Conservation (phyloP, 2,113 vertebrate genomes). For the Lepus americanus region DNA sequence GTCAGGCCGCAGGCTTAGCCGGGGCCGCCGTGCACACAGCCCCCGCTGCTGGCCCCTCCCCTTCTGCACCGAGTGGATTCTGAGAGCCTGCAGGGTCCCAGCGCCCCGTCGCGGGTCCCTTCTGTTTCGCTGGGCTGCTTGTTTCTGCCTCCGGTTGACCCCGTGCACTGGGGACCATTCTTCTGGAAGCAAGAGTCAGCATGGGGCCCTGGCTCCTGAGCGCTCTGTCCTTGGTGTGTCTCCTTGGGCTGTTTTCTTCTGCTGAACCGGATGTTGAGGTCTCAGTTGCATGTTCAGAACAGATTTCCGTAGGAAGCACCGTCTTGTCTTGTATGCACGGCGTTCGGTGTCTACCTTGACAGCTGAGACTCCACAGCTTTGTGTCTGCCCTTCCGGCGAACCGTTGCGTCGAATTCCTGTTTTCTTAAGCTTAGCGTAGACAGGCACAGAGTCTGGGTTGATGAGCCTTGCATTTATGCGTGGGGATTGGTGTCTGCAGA, state of each 20-base stretch:
- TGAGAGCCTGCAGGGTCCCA: not conserved
- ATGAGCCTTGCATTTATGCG: conserved; percentile 13
- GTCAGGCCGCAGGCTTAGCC: not conserved
- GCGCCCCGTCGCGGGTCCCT: fast-evolving
- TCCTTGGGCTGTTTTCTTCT: not conserved
- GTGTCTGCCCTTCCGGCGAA: conserved; percentile 46
- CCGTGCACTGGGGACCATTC: not conserved
- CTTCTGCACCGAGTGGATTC: not conserved
- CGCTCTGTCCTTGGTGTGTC: not conserved
- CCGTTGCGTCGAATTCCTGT: conserved; percentile 1
- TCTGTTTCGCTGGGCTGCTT: not conserved
- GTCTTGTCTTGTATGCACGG: conserved; percentile 50
- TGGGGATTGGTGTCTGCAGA: not conserved
- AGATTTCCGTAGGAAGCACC: conserved; percentile 34
- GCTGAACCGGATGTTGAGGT: conserved; percentile 46
- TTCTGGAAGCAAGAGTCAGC: conserved; percentile 30
- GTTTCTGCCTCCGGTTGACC: conserved; percentile 7
- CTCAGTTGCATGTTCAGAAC: conserved; percentile 45
- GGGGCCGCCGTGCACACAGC: not conserved
- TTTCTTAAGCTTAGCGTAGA: conserved; percentile 42
- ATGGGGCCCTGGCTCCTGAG: not conserved
- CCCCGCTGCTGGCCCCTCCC: not conserved
- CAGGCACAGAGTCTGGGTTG: conserved; percentile 30
- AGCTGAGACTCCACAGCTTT: conserved; percentile 4
- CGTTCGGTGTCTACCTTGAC: not conserved